Evolutionary conservation across 2,888 invertebrate genomes (phyloP).

Genomic region (Pyrrhosoma nymphula): DNA sequence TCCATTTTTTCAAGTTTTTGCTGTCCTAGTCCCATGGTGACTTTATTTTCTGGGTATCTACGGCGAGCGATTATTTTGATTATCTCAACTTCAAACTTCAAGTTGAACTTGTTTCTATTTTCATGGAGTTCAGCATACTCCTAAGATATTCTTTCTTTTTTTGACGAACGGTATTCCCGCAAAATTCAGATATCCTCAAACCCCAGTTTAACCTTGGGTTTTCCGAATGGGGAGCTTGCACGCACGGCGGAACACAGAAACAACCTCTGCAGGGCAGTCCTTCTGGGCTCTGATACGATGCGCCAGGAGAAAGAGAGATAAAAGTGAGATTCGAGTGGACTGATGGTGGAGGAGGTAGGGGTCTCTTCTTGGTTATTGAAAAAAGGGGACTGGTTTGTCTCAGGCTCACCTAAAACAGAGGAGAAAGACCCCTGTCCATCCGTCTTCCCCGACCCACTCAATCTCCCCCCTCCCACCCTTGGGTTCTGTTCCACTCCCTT

Average conservation of each 20-base stretch:
- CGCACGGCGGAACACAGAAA: not conserved
- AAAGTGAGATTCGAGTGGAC: too few species aligned
- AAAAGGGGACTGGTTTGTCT: not conserved
- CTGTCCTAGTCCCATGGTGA: too few species aligned
- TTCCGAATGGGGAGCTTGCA: not conserved
- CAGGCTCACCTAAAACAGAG: not conserved
- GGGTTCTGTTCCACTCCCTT: not conserved
- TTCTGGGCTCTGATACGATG: not conserved
- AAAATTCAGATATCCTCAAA: not conserved
- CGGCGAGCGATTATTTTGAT: too few species aligned
- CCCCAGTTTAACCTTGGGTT: not conserved
- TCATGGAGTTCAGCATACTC: too few species aligned
- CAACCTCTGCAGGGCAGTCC: not conserved
- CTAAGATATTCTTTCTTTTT: too few species aligned
- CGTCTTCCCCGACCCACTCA: not conserved
- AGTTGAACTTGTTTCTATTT: too few species aligned
- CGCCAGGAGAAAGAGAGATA: not conserved
- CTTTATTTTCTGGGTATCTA: too few species aligned
- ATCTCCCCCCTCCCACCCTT: not conserved
- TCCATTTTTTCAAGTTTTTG: too few species aligned
- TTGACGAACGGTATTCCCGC: too few species aligned
- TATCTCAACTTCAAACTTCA: too few species aligned
- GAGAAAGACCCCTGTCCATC: not conserved
- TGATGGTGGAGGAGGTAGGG: not conserved
- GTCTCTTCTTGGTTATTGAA: slow-evolving; percentile 1